phyloP scores from a whole-genome alignment of 2,113 vertebrate genomes.

The Sphaerodactylus townsendi region DNA sequence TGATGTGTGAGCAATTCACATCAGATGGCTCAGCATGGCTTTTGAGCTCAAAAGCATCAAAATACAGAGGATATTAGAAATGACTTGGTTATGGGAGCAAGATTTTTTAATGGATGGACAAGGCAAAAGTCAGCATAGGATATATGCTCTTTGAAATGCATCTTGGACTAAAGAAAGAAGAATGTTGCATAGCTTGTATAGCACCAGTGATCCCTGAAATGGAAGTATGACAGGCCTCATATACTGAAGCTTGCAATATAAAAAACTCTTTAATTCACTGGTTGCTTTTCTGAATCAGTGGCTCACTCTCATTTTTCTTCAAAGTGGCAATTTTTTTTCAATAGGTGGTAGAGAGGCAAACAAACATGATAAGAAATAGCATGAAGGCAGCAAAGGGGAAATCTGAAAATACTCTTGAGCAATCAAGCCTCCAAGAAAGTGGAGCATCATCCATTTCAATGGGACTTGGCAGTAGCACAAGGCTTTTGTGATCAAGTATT shows the following conservation, averaged over 20 bases:
- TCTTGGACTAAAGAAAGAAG: not conserved
- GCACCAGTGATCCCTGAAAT: constrained; percentile 19
- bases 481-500: not conserved
- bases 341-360: not conserved
- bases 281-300: constrained; percentile 9
- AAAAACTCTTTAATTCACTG: not conserved
- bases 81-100: not conserved
- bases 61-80: not conserved
- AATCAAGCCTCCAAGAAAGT: not conserved
- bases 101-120: not conserved
- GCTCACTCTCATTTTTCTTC: not conserved
- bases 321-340: not conserved
- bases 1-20: not conserved
- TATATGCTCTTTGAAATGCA: not conserved
- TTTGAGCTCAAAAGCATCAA: not conserved
- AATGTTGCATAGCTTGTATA: not conserved
- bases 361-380: not conserved
- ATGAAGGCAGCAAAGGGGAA: not conserved
- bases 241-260: not conserved
- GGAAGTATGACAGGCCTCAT: not conserved
- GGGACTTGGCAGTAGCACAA: not conserved
- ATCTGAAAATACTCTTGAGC: not conserved
- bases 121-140: not conserved
- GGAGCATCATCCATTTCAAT: not conserved
- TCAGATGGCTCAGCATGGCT: not conserved